Percentiles rank a stretch among this genome's conserved stretches.
Evolutionary conservation across 2,797 vertebrate species (phyloP).

Genomic region (Spea hammondii): DNA sequence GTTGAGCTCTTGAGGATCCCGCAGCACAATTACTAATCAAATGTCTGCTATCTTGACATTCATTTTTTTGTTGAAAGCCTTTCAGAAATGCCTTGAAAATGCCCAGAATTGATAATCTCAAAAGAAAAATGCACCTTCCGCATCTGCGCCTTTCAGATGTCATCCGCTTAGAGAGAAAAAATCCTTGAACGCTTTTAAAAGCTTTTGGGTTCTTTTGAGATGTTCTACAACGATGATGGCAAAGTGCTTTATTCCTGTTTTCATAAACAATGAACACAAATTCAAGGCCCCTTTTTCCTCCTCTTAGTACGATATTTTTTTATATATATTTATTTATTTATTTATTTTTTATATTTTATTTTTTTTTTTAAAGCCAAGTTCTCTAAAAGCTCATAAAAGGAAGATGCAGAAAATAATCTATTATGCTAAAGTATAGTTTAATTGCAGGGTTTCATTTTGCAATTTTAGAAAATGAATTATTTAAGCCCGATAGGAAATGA

Average conservation of each 20-base stretch:
- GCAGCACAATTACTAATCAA: not conserved
- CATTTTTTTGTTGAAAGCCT: not conserved
- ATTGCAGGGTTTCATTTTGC: not conserved
- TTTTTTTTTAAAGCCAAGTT: not conserved
- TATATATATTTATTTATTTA: not conserved
- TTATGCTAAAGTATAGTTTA: not conserved
- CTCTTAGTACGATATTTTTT: not conserved
- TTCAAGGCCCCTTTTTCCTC: slow-evolving; percentile 5
- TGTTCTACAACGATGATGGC: not conserved
- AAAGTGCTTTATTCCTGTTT: slow-evolving; percentile 14
- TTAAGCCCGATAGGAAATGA: not conserved
- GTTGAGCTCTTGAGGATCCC: not conserved
- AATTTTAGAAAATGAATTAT: not conserved
- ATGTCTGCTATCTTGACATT: slow-evolving; percentile 2
- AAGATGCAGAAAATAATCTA: not conserved
- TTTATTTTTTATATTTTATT: not conserved
- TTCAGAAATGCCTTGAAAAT: not conserved
- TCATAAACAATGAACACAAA: slow-evolving; percentile 17
- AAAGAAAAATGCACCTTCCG: slow-evolving; percentile 15
- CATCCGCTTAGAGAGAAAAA: slow-evolving; percentile 9
- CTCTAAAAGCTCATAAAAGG: not conserved
- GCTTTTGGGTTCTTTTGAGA: slow-evolving; percentile 2
- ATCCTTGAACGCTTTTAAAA: slow-evolving; percentile 6
- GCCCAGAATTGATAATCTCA: not conserved
- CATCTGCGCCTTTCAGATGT: slow-evolving; percentile 37